phyloP scores from a whole-genome alignment of 2,113 vertebrate species.

The Peromyscus polionotus region DNA sequence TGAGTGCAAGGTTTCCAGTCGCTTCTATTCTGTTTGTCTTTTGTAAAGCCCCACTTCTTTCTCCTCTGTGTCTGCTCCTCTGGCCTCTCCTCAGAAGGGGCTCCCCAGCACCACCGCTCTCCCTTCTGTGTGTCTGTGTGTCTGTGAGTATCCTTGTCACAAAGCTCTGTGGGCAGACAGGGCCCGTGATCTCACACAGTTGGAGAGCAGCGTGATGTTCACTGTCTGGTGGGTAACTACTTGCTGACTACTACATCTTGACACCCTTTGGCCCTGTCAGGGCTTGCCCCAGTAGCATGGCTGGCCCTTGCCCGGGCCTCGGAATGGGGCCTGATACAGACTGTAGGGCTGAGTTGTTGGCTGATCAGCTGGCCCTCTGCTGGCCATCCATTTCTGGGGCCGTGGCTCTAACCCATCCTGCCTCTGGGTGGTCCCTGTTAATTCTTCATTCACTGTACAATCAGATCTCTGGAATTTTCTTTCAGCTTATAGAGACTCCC shows the following conservation, averaged over 20 bases:
- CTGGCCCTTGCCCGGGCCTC: not conserved
- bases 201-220: not conserved
- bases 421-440: too few species aligned
- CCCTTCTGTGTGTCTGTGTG: not conserved
- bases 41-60: not conserved
- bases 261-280: too few species aligned
- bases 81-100: not conserved
- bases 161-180: not conserved
- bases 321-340: not conserved
- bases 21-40: not conserved
- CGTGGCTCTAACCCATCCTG: not conserved
- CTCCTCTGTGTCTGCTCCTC: not conserved
- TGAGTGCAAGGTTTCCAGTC: not conserved
- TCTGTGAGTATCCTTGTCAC: not conserved
- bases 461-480: not conserved
- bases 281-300: not conserved
- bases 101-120: not conserved
- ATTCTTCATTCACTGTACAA: not conserved
- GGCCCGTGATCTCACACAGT: not conserved
- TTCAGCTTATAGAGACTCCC: not conserved
- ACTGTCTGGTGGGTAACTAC: not conserved
- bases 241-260: not conserved
- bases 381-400: not conserved
- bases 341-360: not conserved
- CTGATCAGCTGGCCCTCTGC: too few species aligned